Conservation (phyloP, 2,797 vertebrate species). For the Sebastes reedi region DNA sequence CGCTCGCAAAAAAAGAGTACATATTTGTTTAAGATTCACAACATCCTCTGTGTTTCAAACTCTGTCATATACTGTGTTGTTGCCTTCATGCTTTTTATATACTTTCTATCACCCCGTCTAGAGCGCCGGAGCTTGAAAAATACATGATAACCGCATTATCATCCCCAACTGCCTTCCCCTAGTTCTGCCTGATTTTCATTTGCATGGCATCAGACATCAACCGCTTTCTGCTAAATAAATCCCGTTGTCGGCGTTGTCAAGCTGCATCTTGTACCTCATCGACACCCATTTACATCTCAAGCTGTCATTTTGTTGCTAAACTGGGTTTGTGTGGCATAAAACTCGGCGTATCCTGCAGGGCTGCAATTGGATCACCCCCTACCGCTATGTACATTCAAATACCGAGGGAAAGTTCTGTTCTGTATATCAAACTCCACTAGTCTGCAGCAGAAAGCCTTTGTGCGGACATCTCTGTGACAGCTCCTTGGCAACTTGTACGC, state of each 20-base stretch:
- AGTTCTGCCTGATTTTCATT: constrained; percentile 43
- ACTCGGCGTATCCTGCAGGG: constrained; percentile 39
- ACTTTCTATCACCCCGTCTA: background rate
- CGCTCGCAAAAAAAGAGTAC: background rate
- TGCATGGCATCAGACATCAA: constrained; percentile 39
- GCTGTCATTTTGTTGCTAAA: constrained; percentile 65
- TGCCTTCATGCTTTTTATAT: background rate
- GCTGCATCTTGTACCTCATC: constrained; percentile 38
- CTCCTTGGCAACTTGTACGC: constrained; percentile 80
- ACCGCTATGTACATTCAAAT: constrained; percentile 75
- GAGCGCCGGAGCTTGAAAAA: constrained; percentile 1
- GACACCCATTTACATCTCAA: constrained; percentile 55
- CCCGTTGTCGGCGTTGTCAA: constrained; percentile 49
- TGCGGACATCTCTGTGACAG: constrained; percentile 80
- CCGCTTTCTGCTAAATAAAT: constrained; percentile 35
- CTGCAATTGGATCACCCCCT: constrained; percentile 71
- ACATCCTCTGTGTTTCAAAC: background rate
- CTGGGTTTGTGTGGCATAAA: constrained; percentile 41
- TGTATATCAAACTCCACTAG: constrained; percentile 76
- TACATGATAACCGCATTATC: constrained; percentile 33
- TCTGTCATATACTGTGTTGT: background rate
- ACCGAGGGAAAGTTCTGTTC: constrained; percentile 64
- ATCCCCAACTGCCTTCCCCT: constrained; percentile 16
- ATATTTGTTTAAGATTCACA: background rate
- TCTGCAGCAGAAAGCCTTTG: constrained; percentile 75